Percentiles rank a stretch among this genome's conserved stretches.
Conservation (phyloP, 2,888 invertebrate species). For the Chrysolina oricalcia region DNA sequence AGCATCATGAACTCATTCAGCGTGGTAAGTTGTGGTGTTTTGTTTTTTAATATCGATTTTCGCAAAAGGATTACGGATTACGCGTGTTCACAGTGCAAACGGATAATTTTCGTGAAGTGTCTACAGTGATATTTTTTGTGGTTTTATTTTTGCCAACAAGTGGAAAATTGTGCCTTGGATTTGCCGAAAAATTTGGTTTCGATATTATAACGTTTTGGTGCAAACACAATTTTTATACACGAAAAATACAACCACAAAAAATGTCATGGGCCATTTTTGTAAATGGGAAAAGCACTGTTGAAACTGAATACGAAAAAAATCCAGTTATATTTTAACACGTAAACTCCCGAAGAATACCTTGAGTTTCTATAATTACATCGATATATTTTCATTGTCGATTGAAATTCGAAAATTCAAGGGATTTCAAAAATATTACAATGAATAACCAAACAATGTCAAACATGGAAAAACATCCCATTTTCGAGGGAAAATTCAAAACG, state of each 20-base stretch:
- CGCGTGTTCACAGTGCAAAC: conserved; percentile 55
- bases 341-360: no score
- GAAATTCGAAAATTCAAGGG: no score
- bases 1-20: conserved; percentile 72
- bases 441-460: no score
- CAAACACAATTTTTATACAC: background rate
- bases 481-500: no score
- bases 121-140: conserved; percentile 49
- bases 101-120: conserved; percentile 69
- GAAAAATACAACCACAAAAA: conserved; percentile 23
- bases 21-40: conserved; percentile 69
- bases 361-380: no score
- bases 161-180: conserved; percentile 7
- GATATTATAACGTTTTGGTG: background rate
- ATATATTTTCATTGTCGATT: no score
- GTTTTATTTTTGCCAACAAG: conserved; percentile 36
- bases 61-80: conserved; percentile 55
- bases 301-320: background rate
- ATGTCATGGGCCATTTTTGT: background rate
- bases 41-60: conserved; percentile 29
- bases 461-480: no score
- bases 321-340: no score
- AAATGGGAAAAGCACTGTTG: background rate
- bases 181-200: conserved; percentile 5
- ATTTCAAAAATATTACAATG: no score